Conservation (phyloP, 2,797 vertebrate species). For the Sebastes oblongus region DNA sequence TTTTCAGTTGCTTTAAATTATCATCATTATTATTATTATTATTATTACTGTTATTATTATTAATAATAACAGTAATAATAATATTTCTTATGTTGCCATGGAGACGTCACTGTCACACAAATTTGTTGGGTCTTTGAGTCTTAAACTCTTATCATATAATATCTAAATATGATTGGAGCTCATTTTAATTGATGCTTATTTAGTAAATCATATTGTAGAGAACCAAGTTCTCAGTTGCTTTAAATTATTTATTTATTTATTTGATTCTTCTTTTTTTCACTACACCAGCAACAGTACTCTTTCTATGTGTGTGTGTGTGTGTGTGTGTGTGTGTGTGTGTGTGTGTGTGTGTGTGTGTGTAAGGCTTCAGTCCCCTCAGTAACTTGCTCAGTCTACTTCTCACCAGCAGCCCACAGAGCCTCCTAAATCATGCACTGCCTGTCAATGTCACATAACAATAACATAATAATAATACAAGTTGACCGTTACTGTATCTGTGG, state of each 20-base stretch:
- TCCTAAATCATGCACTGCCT: conserved; percentile 14
- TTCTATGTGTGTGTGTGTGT: not conserved
- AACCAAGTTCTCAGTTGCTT: too few relatives aligned
- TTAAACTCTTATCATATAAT: not conserved
- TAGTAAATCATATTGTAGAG: too few relatives aligned
- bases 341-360: too few relatives aligned
- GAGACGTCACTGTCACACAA: too few relatives aligned
- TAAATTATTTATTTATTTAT: too few relatives aligned
- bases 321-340: not conserved
- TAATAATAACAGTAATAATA: too few relatives aligned
- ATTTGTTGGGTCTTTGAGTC: not conserved
- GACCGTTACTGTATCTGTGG: not conserved
- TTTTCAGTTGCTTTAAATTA: too few relatives aligned
- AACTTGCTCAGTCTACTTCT: not conserved
- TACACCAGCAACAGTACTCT: not conserved
- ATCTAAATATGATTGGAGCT: not conserved
- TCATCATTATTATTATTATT: too few relatives aligned
- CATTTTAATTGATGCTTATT: not conserved
- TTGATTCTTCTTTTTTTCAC: too few relatives aligned
- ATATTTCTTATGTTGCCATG: too few relatives aligned
- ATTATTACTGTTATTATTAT: too few relatives aligned
- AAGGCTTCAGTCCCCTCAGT: too few relatives aligned
- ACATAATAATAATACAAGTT: not conserved
- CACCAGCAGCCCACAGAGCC: not conserved
- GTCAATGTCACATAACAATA: conserved; percentile 8